A percentile compares a stretch with the other conserved stretches of the same genome.
These are phyloP conservation scores for Yponomeuta sedellus DNA, from an alignment of 2,888 invertebrate species.

Conservation along the genomic window DNA sequence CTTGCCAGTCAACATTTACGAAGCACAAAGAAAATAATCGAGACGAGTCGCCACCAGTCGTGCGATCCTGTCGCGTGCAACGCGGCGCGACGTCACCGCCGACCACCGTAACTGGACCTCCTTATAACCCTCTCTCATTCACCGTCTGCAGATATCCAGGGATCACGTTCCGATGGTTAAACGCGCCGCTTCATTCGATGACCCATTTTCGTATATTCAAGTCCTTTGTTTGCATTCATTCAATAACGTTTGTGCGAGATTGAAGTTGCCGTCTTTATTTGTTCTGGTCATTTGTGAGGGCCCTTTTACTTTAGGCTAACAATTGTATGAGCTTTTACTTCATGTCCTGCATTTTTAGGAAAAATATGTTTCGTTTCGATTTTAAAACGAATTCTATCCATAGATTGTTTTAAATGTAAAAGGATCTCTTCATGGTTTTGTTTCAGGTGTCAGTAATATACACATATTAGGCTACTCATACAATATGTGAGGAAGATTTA, in stretches of 20 bases:
- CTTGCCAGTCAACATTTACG: constrained; percentile 18
- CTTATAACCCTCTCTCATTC: not conserved
- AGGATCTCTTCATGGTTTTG: too few relatives aligned
- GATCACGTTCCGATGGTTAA: constrained; percentile 34
- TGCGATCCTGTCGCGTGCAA: constrained; percentile 12
- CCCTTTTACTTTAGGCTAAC: not conserved
- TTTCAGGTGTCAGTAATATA: too few relatives aligned
- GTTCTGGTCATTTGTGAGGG: not conserved
- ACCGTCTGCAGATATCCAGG: constrained; percentile 26
- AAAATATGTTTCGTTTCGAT: too few relatives aligned
- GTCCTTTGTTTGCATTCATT: constrained; percentile 44
- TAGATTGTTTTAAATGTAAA: too few relatives aligned
- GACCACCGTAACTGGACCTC: not conserved
- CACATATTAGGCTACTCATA: too few relatives aligned
- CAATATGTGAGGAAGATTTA: too few relatives aligned
- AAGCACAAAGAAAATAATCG: constrained; percentile 21
- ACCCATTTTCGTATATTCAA: constrained; percentile 51
- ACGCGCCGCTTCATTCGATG: constrained; percentile 46
- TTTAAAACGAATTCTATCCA: too few relatives aligned
- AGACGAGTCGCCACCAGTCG: constrained; percentile 11
- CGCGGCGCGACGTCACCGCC: not conserved
- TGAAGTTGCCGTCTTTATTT: constrained; percentile 14
- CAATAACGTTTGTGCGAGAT: constrained; percentile 19
- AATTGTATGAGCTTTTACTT: not conserved
- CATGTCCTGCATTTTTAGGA: not conserved